phyloP scores from a whole-genome alignment of 2,797 vertebrate genomes.

The Gallinago stenura region DNA sequence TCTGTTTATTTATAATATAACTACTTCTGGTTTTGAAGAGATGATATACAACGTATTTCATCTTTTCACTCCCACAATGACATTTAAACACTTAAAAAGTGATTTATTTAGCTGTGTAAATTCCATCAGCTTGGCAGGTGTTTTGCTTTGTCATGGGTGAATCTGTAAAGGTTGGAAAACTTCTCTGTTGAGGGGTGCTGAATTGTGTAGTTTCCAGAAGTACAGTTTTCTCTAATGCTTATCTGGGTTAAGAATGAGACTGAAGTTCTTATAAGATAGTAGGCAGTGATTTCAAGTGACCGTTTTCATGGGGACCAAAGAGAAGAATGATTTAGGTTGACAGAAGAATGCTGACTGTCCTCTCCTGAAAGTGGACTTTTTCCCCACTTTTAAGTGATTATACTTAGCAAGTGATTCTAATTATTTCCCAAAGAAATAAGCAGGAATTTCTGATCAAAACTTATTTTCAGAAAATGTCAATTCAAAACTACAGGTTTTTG shows the following conservation, averaged over 20 bases:
- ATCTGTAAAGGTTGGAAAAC: neutral
- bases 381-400: neutral
- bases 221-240: neutral
- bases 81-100: conserved; percentile 27
- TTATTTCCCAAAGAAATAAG: conserved; percentile 10
- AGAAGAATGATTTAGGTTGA: neutral
- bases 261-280: neutral
- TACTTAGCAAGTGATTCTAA: neutral
- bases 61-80: neutral
- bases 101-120: conserved; percentile 34
- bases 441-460: neutral
- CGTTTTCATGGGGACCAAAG: neutral
- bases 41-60: conserved; percentile 6
- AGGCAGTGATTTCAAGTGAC: neutral
- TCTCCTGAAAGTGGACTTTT: neutral
- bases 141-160: conserved; percentile 47
- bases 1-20: conserved; percentile 65
- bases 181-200: neutral
- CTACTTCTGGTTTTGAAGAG: conserved; percentile 47
- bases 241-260: neutral
- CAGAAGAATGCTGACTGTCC: neutral
- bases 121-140: neutral
- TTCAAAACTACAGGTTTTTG: neutral
- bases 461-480: neutral
- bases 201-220: neutral